phyloP scores from a whole-genome alignment of 2,113 vertebrate species.

The Hyperopisus bebe region DNA sequence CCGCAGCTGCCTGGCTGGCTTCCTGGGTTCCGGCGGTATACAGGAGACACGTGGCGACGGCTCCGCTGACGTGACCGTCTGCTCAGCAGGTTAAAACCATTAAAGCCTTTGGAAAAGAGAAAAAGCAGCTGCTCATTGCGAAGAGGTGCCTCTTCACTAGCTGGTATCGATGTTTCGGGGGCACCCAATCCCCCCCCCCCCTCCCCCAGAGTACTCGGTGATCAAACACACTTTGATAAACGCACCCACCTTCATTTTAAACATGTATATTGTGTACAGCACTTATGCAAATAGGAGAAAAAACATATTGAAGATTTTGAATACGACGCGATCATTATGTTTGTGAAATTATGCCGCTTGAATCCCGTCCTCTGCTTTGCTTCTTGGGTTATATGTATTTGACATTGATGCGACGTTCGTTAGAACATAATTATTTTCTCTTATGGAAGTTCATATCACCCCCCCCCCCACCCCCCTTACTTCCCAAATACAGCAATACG shows the following conservation, averaged over 20 bases:
- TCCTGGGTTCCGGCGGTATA: not conserved
- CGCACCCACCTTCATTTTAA: not conserved
- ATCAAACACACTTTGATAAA: not conserved
- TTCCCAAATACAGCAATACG: constrained; percentile 51
- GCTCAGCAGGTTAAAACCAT: not conserved
- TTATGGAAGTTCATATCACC: not conserved
- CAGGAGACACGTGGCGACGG: no score
- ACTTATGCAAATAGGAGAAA: not conserved
- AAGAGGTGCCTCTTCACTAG: not conserved
- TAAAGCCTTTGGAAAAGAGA: not conserved
- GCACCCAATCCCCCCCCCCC: not conserved
- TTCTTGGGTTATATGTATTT: not conserved
- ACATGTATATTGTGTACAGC: not conserved
- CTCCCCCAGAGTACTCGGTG: not conserved
- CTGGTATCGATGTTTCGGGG: not conserved
- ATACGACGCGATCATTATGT: not conserved
- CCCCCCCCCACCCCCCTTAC: constrained; percentile 14
- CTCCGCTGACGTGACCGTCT: not conserved
- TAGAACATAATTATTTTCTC: constrained; percentile 46
- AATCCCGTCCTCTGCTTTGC: not conserved
- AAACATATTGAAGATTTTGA: not conserved
- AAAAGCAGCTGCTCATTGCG: not conserved
- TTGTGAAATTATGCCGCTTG: not conserved
- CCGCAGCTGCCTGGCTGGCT: not conserved
- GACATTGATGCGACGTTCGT: constrained; percentile 44